phyloP scores from a whole-genome alignment of 2,888 invertebrate genomes.

The Octonoba sinensis region DNA sequence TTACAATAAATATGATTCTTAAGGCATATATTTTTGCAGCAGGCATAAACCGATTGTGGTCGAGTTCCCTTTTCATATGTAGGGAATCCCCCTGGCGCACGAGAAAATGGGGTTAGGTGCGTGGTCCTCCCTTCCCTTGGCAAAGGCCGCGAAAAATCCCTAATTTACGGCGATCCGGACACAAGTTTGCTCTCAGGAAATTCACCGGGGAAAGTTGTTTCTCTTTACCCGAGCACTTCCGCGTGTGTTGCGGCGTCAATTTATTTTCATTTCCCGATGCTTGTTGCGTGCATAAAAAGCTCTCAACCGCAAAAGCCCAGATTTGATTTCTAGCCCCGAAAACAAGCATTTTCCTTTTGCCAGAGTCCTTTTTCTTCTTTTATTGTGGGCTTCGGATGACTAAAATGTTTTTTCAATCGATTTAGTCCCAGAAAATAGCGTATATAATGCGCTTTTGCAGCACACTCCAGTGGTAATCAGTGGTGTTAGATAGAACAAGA shows the following conservation, averaged over 20 bases:
- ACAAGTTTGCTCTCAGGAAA: slow-evolving; percentile 44
- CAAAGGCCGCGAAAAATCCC: slow-evolving; percentile 10
- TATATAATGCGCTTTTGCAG: too few species aligned
- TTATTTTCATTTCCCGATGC: slow-evolving; percentile 43
- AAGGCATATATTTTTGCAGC: too few species aligned
- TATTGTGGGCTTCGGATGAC: too few species aligned
- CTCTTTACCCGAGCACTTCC: not conserved
- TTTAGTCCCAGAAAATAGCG: too few species aligned
- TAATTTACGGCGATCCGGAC: slow-evolving; percentile 16
- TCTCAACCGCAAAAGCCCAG: too few species aligned
- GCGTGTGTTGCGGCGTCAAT: slow-evolving; percentile 10
- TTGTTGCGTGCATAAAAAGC: slow-evolving; percentile 9
- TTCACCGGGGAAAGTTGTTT: slow-evolving; percentile 18
- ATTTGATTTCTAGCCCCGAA: too few species aligned
- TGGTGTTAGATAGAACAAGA: too few species aligned
- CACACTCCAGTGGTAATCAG: too few species aligned
- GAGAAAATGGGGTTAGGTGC: slow-evolving; percentile 5
- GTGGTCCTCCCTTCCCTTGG: not conserved
- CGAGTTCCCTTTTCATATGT: not conserved
- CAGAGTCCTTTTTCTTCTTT: too few species aligned
- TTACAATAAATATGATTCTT: too few species aligned
- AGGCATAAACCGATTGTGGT: not conserved
- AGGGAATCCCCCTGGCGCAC: not conserved
- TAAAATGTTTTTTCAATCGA: too few species aligned
- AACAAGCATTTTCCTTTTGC: too few species aligned